Evolutionary conservation across 2,113 vertebrate genomes (phyloP), one percentile per base, ranked within the genome.

Genomic region (Tautogolabrus adspersus): DNA sequence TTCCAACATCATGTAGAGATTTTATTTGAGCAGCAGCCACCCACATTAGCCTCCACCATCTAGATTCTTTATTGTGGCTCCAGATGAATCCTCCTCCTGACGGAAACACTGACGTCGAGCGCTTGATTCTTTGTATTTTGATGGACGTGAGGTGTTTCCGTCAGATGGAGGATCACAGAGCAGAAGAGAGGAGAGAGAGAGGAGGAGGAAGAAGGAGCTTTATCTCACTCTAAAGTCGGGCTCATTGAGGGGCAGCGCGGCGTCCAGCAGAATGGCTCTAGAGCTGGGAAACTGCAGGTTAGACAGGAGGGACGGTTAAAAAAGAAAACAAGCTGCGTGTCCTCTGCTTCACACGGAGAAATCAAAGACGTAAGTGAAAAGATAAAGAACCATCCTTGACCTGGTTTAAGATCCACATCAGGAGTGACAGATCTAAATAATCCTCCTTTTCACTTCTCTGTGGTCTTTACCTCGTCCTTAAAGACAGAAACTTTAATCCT

Each of bases 161-260:
- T 40, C 38, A 40, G 46, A 16, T 15, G 8, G 10, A 46, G 13
- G 10, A 11, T 15, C 44, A 46, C 42, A 44, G 42, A 13, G 10
- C 10, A 12, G 42, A 18, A 55, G 66, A 64, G 0, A 16, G 59
- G 67, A 72, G 22, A 70, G 26, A 58, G 10, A 40, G 6, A 40
- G 10, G 15, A 26, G 68, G 26, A 56, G 44, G 19, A 70, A 49
- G 52, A 19, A 51, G 42, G 23, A 19, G 49, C 21, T 67, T 56
- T 49, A 2, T 90, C 92, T 94, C 93, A 94, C 93, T 94, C 90
- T 92, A 92, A 89, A 92, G 83, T 55, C 49, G 61, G 83, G 69
- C 46, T 93, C 93, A 90, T 69, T 92, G 87, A 86, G 72, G 54
- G 86, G 86, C 5, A 79, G 73, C 38, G 54, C 51, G 80, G 82